Conservation (phyloP, 2,888 invertebrate species). For the Apantesis nais region DNA sequence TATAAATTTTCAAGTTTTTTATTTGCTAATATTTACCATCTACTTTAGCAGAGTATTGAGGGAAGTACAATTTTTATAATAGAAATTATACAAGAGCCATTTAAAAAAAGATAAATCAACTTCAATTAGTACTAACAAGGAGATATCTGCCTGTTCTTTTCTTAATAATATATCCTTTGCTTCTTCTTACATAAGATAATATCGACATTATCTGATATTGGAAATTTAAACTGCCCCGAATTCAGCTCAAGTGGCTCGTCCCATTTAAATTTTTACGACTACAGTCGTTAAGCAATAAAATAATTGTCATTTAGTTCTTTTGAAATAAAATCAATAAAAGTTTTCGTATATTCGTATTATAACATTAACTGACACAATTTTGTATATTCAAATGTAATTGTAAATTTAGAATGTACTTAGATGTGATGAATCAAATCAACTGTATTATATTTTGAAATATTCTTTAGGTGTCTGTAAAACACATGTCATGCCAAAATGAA, state of each 20-base stretch:
- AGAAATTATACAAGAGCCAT: too few species aligned
- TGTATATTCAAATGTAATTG: background rate
- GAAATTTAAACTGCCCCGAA: conserved; percentile 8
- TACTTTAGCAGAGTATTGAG: too few species aligned
- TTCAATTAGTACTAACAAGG: too few species aligned
- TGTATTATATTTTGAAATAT: conserved; percentile 26
- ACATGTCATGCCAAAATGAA: conserved; percentile 4
- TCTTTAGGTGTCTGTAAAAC: conserved; percentile 4
- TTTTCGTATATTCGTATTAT: background rate
- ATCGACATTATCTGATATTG: conserved; percentile 1
- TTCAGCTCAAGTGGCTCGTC: conserved; percentile 1
- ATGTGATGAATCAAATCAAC: conserved; percentile 20
- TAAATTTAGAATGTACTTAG: conserved; percentile 3
- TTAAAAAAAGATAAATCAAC: too few species aligned
- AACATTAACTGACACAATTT: background rate
- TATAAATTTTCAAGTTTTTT: too few species aligned
- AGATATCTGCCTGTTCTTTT: too few species aligned
- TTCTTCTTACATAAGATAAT: conserved; percentile 11
- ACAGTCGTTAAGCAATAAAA: conserved; percentile 7
- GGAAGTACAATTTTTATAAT: too few species aligned
- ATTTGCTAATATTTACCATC: too few species aligned
- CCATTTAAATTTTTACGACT: conserved; percentile 13
- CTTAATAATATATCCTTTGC: conserved; percentile 2
- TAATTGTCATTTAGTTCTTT: conserved; percentile 14
- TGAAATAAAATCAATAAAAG: conserved; percentile 8